Evolutionary conservation across 2,888 invertebrate genomes (phyloP).

Genomic region (Diarsia mendica): DNA sequence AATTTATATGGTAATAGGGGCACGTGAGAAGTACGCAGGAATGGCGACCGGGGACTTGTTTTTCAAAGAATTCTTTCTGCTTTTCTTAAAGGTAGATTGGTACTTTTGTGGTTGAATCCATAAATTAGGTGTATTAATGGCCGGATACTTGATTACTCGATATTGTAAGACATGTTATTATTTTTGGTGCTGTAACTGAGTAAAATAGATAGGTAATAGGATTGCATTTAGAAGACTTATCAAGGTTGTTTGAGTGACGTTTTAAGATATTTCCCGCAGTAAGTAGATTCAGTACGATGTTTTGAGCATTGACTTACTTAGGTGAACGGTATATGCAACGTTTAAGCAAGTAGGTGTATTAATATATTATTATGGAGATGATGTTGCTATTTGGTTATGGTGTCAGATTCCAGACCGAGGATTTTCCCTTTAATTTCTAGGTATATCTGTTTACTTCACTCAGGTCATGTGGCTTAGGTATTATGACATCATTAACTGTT

Average conservation of each 20-base stretch:
- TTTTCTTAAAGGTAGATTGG: constrained; percentile 2
- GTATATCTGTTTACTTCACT: neutral
- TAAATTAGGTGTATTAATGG: neutral
- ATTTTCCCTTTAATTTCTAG: neutral
- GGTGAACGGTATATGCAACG: too few species aligned
- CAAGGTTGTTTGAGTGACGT: neutral
- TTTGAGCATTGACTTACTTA: too few species aligned
- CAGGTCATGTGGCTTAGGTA: neutral
- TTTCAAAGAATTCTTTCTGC: constrained; percentile 42
- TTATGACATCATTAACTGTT: neutral
- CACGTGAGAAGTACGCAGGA: constrained; percentile 59
- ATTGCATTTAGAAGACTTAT: neutral
- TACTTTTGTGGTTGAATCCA: neutral
- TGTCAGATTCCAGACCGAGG: neutral
- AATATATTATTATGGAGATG: neutral
- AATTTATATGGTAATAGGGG: constrained; percentile 83
- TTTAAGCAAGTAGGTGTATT: too few species aligned
- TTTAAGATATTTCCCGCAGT: neutral
- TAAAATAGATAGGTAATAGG: neutral
- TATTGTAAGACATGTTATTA: neutral
- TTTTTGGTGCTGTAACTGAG: neutral
- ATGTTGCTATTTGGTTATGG: neutral
- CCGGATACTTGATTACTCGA: neutral
- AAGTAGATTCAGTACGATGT: too few species aligned
- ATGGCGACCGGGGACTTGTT: constrained; percentile 60